A percentile compares a stretch with the other conserved stretches of the same genome.
These are phyloP conservation scores for Idaea straminata DNA, from an alignment of 2,888 invertebrate species.

Conservation along the genomic window DNA sequence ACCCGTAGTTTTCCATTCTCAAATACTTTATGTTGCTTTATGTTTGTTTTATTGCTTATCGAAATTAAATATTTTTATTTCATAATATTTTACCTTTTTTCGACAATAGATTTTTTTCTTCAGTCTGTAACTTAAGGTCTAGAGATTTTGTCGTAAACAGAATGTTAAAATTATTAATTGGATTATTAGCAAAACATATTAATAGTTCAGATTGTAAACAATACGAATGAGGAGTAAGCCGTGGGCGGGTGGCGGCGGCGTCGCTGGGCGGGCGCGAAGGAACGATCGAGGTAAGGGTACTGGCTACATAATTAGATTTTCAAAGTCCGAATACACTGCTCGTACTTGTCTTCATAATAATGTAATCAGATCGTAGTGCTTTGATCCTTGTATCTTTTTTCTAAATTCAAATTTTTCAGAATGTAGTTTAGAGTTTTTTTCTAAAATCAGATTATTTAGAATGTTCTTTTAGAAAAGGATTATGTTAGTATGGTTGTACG, in stretches of 20 bases:
- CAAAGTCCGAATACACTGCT: conserved; percentile 84
- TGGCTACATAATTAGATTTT: conserved; percentile 82
- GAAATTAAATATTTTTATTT: too few relatives aligned
- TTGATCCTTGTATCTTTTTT: conserved; percentile 35
- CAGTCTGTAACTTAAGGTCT: too few relatives aligned
- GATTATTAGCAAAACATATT: too few relatives aligned
- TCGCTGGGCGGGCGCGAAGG: conserved; percentile 65
- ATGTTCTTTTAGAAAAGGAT: too few relatives aligned
- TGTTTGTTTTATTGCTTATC: too few relatives aligned
- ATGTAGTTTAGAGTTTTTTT: not conserved
- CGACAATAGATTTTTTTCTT: too few relatives aligned
- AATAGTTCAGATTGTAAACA: conserved; percentile 5
- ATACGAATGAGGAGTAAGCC: conserved; percentile 19
- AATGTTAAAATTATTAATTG: conserved; percentile 5
- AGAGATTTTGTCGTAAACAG: too few relatives aligned
- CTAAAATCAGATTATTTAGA: conserved; percentile 2
- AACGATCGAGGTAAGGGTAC: conserved; percentile 79
- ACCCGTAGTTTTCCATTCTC: too few relatives aligned
- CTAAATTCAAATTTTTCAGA: too few relatives aligned
- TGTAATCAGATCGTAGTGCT: conserved; percentile 37
- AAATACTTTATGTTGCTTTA: too few relatives aligned
- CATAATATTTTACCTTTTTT: too few relatives aligned
- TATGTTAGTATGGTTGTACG: not conserved
- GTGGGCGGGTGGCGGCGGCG: conserved; percentile 58
- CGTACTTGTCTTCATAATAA: conserved; percentile 81